Evolutionary conservation across 2,113 vertebrate species (phyloP), one percentile per base, ranked within the genome.

Genomic region (Euleptes europaea): DNA sequence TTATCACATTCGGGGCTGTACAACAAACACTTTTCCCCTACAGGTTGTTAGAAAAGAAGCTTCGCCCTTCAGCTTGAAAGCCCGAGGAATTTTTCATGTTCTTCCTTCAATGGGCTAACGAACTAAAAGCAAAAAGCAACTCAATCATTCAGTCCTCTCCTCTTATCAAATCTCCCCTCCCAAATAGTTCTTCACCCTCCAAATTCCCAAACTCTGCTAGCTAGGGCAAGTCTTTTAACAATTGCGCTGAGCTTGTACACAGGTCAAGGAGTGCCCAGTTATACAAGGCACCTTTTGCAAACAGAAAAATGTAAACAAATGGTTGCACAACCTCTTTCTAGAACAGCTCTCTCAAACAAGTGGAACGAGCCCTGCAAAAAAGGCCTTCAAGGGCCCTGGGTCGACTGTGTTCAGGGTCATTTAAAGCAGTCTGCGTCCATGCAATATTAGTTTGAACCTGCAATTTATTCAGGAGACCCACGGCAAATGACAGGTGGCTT

Each of bases 241-340:
- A 66, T 49, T 89, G 75, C 90, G 78, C 44, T 92, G 84, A 65
- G 10, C 42, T 91, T 65, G 21, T 86, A 70, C 90, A 86, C 35
- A 87, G 31, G 82, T 60, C 54, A 13, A 86, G 85, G 85, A 70
- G 89, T 91, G 88, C 79, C 88, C 51, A 74, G 63, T 88, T 82
- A 88, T 74, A 49, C 86, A 93, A 91, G 86, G 63, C 72, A 70
- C 60, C 65, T 89, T 72, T 90, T 89, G 86, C 89, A 95, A 89
- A 60, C 84, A 92, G 14, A 90, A 76, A 88, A 90, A 89, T 88
- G 84, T 35, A 81, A 91, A 78, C 81, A 83, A 83, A 88, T 21
- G 63, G 83, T 86, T 91, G 79, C 4, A 80, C 71, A 94, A 92
- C 78, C 85, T 76, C 0, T 11, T 13, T 82, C 82, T 60, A 35